Base-by-base conservation (phyloP, 2,797 vertebrate genomes). In the Halcyon badia region DNA sequence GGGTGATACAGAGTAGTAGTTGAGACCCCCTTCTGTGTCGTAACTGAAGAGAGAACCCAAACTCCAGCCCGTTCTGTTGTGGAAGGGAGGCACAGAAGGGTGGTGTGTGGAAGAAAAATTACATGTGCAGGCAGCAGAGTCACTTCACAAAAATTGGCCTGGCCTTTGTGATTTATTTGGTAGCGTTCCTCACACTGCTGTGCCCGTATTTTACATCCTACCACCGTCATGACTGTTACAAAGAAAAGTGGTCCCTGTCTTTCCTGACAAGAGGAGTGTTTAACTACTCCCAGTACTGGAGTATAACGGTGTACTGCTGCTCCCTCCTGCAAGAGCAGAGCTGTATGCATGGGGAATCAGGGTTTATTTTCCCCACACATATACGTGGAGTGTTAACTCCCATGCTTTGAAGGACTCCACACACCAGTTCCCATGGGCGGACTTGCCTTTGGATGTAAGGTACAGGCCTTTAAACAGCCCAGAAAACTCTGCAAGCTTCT, bases 1-100 rank as follows among this genome's bases (percentile, higher is more conserved):
- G 61, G 5, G 17, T 56, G 30, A 16, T 46, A 7, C 0, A 0
- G 48, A 11, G 31, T 22, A 25, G 14, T 33, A 54, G 31, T 12
- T 31, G 51, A 61, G 35, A 73, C 35, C 11, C 24, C 9, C 10
- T 44, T 52, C 22, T 48, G 6, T 51, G 16, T 33, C 58, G 25
- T 26, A n/a, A 18, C 10, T 52, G 39, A 52, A 54, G 33, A 25
- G 18, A 80, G 35, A 73, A 60, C 28, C 24, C 56, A 22, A 46
- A 9, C 22, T 86, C 42, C 41, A 57, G 35, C 14, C 2, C 30
- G 5, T 64, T 78, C 28, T 78, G 2, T 70, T 77, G 26, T 37
- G 89, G 81, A n/a, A 78, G 39, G 22, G 70, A 72, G 49, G 46
- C 0, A 0, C 31, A 30, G 81, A 56, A 66, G 14, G 37, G 11